Conservation (phyloP, 2,888 invertebrate species). For the Platycheirus rosarum region DNA sequence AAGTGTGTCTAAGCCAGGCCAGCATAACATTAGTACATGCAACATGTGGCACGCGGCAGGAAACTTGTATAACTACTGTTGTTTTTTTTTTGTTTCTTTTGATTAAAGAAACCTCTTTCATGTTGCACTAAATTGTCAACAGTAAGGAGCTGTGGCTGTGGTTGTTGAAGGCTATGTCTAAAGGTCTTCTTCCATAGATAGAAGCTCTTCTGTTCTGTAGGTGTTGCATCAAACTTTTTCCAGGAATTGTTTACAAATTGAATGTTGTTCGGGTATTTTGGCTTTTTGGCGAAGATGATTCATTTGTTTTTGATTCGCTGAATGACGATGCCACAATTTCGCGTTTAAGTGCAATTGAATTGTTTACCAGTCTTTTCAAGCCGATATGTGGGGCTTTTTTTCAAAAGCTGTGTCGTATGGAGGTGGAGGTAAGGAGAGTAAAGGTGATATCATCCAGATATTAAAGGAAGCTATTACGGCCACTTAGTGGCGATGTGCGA, state of each 20-base stretch:
- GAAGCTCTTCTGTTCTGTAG: too few species aligned
- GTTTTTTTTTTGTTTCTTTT: not conserved
- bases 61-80: conserved; percentile 36
- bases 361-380: conserved; percentile 37
- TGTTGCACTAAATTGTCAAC: not conserved
- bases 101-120: conserved; percentile 14
- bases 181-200: too few species aligned
- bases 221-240: conserved; percentile 16
- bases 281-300: conserved; percentile 36
- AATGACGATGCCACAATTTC: conserved; percentile 37
- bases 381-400: conserved; percentile 8
- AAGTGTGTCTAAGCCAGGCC: conserved; percentile 41
- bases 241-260: conserved; percentile 43
- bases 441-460: conserved; percentile 47
- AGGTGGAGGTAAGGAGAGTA: not conserved
- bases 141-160: not conserved
- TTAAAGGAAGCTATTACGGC: conserved; percentile 15
- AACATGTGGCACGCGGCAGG: conserved; percentile 42
- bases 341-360: conserved; percentile 43
- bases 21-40: conserved; percentile 39
- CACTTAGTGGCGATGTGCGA: conserved; percentile 28
- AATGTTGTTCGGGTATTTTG: conserved; percentile 42
- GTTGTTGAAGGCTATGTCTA: conserved; percentile 1
- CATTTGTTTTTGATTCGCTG: conserved; percentile 60
- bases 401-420: not conserved